Evolutionary conservation across 1,140 invertebrate species (phyloP).

Genomic region (Plutomurus gul): DNA sequence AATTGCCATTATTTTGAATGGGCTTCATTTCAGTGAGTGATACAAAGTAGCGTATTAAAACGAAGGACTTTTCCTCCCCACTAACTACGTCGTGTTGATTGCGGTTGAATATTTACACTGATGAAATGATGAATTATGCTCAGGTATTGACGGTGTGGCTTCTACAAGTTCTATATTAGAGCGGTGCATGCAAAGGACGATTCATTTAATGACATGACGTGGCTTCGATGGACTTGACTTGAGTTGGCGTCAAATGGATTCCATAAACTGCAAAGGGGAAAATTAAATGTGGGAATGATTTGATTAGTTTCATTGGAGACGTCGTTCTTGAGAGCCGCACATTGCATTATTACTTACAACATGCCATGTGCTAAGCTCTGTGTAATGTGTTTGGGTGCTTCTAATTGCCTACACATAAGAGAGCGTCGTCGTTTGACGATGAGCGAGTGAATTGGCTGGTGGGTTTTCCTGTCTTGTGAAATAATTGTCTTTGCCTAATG

Average conservation of each 20-base stretch:
- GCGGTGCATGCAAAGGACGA: neutral
- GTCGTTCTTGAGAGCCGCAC: neutral
- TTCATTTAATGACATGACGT: neutral
- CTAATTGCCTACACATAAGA: no score
- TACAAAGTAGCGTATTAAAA: neutral
- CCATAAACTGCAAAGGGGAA: neutral
- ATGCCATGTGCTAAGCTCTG: neutral
- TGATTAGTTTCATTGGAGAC: neutral
- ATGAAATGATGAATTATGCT: no score
- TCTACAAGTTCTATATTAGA: no score
- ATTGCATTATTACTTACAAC: neutral
- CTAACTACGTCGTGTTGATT: neutral
- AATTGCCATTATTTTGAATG: constrained; percentile 35
- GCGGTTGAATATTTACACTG: no score
- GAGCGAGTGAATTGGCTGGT: neutral
- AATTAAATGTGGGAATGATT: constrained; percentile 31
- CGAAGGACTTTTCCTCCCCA: neutral
- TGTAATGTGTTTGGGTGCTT: no score
- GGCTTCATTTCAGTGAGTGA: neutral
- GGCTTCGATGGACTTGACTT: neutral
- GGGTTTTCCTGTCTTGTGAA: neutral
- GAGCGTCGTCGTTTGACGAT: no score
- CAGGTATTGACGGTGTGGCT: no score
- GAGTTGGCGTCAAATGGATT: neutral
- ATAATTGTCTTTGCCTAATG: constrained; percentile 19